A percentile compares a stretch with the other conserved stretches of the same genome.
Conservation (phyloP, 2,113 vertebrate genomes). For the Erinaceus europaeus region DNA sequence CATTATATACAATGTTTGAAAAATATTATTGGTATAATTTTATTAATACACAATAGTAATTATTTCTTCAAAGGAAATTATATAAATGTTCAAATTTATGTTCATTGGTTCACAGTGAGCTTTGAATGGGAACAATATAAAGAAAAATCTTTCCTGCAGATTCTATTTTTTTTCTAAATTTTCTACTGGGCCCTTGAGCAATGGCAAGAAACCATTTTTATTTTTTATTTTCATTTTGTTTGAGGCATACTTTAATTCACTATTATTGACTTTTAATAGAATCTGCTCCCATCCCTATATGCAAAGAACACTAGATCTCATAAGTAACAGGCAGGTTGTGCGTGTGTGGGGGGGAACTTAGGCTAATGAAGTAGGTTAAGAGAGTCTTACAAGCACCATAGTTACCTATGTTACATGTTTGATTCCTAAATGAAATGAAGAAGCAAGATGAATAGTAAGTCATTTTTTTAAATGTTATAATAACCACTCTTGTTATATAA, state of each 20-base stretch:
- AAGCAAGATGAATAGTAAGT: constrained; percentile 16
- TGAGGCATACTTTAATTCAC: constrained; percentile 11
- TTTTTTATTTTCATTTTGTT: constrained; percentile 51
- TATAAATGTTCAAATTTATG: constrained; percentile 2
- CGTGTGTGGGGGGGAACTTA: constrained; percentile 19
- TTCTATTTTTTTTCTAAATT: constrained; percentile 46
- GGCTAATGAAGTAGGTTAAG: not conserved
- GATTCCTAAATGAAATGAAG: constrained; percentile 32
- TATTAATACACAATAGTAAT: constrained; percentile 25
- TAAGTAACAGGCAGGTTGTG: constrained; percentile 37
- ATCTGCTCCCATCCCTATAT: not conserved
- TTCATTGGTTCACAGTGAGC: constrained; percentile 15
- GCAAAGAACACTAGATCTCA: constrained; percentile 19
- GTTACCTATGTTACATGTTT: constrained; percentile 14
- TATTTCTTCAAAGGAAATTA: constrained; percentile 39
- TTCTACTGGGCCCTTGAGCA: constrained; percentile 15
- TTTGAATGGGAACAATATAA: constrained; percentile 26
- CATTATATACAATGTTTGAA: constrained; percentile 18
- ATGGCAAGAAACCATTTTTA: constrained; percentile 39
- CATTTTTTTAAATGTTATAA: constrained; percentile 10
- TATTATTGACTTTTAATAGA: constrained; percentile 40
- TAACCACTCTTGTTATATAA: not conserved
- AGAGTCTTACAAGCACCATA: not conserved
- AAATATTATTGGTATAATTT: constrained; percentile 34
- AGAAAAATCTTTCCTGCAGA: constrained; percentile 38